Conservation (phyloP, 1,140 invertebrate species). For the Probaryconus sp. region DNA sequence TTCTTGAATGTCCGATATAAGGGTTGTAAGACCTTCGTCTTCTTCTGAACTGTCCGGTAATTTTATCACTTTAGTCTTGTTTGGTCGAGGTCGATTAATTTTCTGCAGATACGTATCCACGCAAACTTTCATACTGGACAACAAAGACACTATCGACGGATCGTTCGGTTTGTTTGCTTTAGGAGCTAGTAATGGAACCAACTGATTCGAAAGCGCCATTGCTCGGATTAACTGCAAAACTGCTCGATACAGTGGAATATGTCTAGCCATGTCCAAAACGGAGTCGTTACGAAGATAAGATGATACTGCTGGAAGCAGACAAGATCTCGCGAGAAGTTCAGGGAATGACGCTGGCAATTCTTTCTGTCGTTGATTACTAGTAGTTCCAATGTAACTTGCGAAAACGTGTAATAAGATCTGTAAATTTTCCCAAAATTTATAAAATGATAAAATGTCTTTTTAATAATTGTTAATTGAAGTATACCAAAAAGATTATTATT, state of each 20-base stretch:
- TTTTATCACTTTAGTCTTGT: conserved; percentile 72
- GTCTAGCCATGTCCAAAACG: conserved; percentile 95
- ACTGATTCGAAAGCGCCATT: conserved; percentile 83
- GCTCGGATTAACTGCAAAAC: conserved; percentile 89
- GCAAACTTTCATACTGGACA: conserved; percentile 92
- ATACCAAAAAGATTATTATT: too few species aligned
- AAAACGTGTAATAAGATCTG: conserved; percentile 83
- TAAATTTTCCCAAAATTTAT: neutral
- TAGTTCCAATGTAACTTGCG: conserved; percentile 90
- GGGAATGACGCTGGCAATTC: conserved; percentile 84
- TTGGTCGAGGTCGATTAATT: conserved; percentile 72
- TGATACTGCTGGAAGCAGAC: conserved; percentile 90
- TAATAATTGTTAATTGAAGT: too few species aligned
- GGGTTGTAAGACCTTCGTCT: conserved; percentile 90
- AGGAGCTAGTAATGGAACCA: conserved; percentile 84
- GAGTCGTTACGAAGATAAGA: conserved; percentile 97
- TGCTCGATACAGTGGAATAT: conserved; percentile 93
- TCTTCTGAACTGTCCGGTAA: conserved; percentile 85
- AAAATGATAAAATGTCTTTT: neutral
- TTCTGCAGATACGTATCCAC: conserved; percentile 91
- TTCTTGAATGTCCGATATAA: conserved; percentile 92
- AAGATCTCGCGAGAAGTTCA: conserved; percentile 88
- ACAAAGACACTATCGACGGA: conserved; percentile 82
- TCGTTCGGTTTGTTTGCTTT: conserved; percentile 68
- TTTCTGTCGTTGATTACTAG: conserved; percentile 79